These are phyloP conservation scores for Pavo muticus DNA, from an alignment of 2,113 vertebrate species.

Conservation along the genomic window DNA sequence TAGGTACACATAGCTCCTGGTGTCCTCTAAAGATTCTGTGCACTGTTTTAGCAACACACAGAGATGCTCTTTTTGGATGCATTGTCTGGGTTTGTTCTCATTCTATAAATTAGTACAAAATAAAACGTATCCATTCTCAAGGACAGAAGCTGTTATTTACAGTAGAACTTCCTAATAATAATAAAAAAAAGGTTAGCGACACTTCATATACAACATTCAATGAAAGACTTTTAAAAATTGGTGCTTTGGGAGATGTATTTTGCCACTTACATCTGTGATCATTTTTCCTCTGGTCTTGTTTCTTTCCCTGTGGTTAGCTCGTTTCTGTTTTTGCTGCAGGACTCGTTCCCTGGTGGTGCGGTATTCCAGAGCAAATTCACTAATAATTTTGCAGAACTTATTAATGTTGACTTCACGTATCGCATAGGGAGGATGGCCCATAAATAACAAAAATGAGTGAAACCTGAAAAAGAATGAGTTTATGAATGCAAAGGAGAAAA, in stretches of 20 bases:
- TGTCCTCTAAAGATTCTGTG: not conserved
- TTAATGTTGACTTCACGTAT: constrained; percentile 95
- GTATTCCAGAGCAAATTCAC: constrained; percentile 97
- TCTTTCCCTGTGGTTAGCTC: constrained; percentile 97
- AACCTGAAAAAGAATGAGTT: constrained; percentile 82
- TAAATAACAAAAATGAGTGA: constrained; percentile 95
- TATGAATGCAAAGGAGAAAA: not conserved
- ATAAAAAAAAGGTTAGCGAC: not conserved
- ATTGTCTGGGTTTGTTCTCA: not conserved
- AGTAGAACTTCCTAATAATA: not conserved
- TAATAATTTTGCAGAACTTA: constrained; percentile 95
- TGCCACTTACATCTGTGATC: constrained; percentile 96
- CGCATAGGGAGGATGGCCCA: constrained; percentile 91
- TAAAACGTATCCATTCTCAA: not conserved
- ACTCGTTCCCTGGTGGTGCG: constrained; percentile 95
- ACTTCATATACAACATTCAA: not conserved
- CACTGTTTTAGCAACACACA: not conserved
- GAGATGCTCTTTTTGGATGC: not conserved
- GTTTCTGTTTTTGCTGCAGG: constrained; percentile 96
- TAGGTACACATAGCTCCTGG: not conserved
- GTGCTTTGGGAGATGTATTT: not conserved
- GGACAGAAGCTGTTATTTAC: not conserved
- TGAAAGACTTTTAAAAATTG: not conserved
- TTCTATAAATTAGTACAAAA: not conserved
- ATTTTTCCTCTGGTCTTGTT: constrained; percentile 99